Conservation (phyloP, 2,888 invertebrate genomes). For the Cephus rjabovi region DNA sequence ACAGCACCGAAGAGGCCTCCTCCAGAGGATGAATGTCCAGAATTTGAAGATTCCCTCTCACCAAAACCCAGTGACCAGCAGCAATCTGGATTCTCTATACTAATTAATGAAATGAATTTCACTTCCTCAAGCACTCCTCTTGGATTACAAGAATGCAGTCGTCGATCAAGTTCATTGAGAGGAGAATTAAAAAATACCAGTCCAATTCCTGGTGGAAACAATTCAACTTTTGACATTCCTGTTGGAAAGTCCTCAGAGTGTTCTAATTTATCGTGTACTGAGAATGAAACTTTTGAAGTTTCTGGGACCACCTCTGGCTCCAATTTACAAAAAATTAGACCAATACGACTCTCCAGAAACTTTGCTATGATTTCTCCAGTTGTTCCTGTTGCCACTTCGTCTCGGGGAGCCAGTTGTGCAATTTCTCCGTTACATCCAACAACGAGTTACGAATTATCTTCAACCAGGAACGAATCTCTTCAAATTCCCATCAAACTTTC, state of each 20-base stretch:
- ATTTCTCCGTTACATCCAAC: not conserved
- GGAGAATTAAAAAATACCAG: not conserved
- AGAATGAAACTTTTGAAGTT: conserved; percentile 20
- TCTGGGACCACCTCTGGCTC: not conserved
- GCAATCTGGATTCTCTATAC: conserved; percentile 45
- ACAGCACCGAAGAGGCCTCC: conserved; percentile 26
- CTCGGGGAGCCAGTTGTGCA: not conserved
- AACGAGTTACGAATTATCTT: not conserved
- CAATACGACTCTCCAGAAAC: conserved; percentile 14
- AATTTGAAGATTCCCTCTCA: conserved; percentile 44
- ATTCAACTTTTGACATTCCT: conserved; percentile 2
- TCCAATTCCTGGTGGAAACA: not conserved
- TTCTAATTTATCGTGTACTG: not conserved
- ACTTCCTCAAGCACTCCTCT: conserved; percentile 33
- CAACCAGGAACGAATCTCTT: not conserved
- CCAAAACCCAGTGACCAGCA: conserved; percentile 15
- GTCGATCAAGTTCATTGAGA: not conserved
- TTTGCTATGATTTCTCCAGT: conserved; percentile 17
- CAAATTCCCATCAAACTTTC: not conserved
- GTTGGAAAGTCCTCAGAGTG: not conserved
- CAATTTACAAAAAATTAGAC: not conserved
- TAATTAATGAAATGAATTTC: conserved; percentile 51
- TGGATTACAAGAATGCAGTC: not conserved
- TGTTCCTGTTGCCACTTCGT: conserved; percentile 10
- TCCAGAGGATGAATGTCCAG: conserved; percentile 15